A percentile compares a stretch with the other conserved stretches of the same genome.
Evolutionary conservation across 2,888 invertebrate species (phyloP).

Genomic region (Craniophora ligustri): DNA sequence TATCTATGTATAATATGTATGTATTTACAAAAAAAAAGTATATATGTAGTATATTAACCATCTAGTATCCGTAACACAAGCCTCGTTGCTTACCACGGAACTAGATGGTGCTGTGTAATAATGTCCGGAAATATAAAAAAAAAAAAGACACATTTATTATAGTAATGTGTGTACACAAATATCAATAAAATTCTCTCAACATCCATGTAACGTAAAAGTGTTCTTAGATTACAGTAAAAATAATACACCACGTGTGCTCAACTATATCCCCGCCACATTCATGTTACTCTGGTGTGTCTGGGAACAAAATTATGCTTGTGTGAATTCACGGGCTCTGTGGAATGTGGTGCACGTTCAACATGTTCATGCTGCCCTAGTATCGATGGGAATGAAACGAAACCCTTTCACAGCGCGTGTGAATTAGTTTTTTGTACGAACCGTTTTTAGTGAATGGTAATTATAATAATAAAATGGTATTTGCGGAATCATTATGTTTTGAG

Average conservation of each 20-base stretch:
- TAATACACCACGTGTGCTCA: not conserved
- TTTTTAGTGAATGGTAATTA: not conserved
- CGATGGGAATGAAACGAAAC: constrained; percentile 57
- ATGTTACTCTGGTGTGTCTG: constrained; percentile 57
- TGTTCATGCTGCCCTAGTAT: constrained; percentile 56
- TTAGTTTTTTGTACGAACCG: not conserved
- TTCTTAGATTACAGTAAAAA: too few relatives aligned
- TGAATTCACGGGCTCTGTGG: constrained; percentile 38
- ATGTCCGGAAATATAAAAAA: too few relatives aligned
- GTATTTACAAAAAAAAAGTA: too few relatives aligned
- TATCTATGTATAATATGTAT: too few relatives aligned
- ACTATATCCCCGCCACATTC: constrained; percentile 18
- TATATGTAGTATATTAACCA: too few relatives aligned
- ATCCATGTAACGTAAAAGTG: too few relatives aligned
- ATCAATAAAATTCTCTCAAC: too few relatives aligned
- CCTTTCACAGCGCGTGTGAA: constrained; percentile 46
- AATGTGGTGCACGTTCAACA: constrained; percentile 36
- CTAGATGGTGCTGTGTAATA: too few relatives aligned
- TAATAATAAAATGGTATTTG: not conserved
- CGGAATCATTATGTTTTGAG: not conserved
- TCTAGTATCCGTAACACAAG: too few relatives aligned
- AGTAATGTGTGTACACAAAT: too few relatives aligned
- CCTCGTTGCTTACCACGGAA: too few relatives aligned
- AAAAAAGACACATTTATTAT: too few relatives aligned
- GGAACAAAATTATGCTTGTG: constrained; percentile 58